Percentiles rank a stretch among this genome's conserved stretches.
phyloP scores from a whole-genome alignment of 2,888 invertebrate genomes.

The Diadromus collaris region DNA sequence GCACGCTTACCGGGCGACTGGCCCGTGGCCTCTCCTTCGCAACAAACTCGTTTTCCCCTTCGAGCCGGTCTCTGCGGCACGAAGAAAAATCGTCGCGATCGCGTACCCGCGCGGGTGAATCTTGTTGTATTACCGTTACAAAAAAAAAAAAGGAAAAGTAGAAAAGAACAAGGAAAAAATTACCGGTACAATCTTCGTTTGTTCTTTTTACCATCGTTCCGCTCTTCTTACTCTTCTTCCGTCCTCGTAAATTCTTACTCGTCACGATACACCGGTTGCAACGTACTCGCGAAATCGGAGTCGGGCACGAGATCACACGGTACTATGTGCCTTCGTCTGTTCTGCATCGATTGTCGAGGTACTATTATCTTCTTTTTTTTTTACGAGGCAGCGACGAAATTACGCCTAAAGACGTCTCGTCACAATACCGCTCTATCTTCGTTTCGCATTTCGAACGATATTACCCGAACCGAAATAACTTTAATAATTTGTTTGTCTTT shows the following conservation, averaged over 20 bases:
- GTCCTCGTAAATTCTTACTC: constrained; percentile 18
- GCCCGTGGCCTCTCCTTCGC: constrained; percentile 46
- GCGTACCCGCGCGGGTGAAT: constrained; percentile 49
- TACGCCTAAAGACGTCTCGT: background rate
- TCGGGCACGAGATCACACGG: constrained; percentile 67
- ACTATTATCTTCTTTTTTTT: constrained; percentile 58
- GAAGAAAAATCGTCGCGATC: constrained; percentile 46
- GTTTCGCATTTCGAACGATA: constrained; percentile 60
- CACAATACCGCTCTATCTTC: background rate
- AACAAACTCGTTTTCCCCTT: constrained; percentile 54
- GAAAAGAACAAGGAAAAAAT: background rate
- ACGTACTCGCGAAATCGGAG: constrained; percentile 57
- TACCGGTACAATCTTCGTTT: constrained; percentile 9
- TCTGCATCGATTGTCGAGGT: constrained; percentile 83
- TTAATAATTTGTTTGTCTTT: constrained; percentile 20
- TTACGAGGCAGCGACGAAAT: background rate
- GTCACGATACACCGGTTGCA: constrained; percentile 47
- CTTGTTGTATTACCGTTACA: constrained; percentile 32
- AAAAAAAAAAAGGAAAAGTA: background rate
- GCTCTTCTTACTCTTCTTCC: constrained; percentile 14
- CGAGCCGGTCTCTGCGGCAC: constrained; percentile 14
- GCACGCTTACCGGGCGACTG: constrained; percentile 26
- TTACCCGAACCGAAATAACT: background rate
- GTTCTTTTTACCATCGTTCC: background rate
- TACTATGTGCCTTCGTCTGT: constrained; percentile 81